These are phyloP conservation scores for Galbula dea DNA, from an alignment of 2,113 vertebrate species.

Conservation along the genomic window DNA sequence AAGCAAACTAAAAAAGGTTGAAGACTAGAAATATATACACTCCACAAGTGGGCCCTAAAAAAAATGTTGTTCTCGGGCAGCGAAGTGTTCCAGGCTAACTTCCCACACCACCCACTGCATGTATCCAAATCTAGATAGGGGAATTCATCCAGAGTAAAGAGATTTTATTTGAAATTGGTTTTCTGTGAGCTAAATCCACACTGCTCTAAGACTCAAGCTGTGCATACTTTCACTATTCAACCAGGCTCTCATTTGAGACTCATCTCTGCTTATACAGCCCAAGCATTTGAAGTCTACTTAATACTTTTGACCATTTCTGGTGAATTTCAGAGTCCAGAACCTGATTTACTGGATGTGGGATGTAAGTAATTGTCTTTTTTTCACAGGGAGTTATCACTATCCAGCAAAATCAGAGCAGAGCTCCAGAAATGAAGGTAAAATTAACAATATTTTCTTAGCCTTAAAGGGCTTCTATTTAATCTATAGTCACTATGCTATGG, in stretches of 20 bases:
- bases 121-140: background rate
- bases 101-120: background rate
- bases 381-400: background rate
- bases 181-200: background rate
- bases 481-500: background rate
- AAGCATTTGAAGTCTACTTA: background rate
- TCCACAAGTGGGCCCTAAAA: background rate
- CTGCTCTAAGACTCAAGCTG: background rate
- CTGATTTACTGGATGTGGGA: background rate
- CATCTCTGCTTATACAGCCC: background rate
- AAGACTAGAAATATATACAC: background rate
- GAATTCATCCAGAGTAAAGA: background rate
- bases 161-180: background rate
- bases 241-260: background rate
- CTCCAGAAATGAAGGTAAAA: background rate
- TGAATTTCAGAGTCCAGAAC: background rate
- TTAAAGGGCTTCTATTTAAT: background rate
- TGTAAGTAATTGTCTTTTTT: background rate
- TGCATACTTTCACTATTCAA: background rate
- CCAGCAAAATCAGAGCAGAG: background rate
- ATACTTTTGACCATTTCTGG: background rate
- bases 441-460: background rate
- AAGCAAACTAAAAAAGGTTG: conserved; percentile 2
- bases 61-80: background rate
- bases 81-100: background rate